Evolutionary conservation across 35 echinoderm and acorn worm genomes (phyloP).

Genomic region (Amphiura filiformis): DNA sequence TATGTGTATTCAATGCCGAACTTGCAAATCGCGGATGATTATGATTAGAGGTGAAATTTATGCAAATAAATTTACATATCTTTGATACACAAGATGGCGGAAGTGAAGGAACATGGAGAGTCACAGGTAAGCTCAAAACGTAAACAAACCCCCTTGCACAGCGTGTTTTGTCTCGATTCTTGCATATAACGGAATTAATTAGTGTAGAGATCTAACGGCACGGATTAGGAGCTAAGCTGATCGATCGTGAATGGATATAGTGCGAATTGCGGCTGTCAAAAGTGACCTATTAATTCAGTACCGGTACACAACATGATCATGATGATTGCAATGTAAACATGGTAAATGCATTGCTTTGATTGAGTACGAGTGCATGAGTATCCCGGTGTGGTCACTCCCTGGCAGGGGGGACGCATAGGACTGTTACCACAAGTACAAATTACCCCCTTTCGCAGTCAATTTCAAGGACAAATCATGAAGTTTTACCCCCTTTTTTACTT

Average conservation of each 20-base stretch:
- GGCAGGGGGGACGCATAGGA: no score
- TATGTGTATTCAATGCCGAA: neutral
- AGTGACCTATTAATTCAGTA: no score
- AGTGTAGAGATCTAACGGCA: neutral
- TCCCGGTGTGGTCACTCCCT: no score
- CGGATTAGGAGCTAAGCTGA: neutral
- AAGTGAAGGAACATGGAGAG: neutral
- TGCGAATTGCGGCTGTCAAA: neutral
- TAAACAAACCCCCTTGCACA: neutral
- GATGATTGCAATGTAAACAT: no score
- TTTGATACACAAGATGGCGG: conserved; percentile 10
- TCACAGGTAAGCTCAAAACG: neutral
- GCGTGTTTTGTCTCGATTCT: neutral
- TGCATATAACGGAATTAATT: neutral
- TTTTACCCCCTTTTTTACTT: no score
- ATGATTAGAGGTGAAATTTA: neutral
- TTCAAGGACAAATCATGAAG: no score
- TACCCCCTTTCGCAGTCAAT: no score
- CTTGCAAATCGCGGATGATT: neutral
- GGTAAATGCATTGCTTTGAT: no score
- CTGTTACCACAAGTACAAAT: no score
- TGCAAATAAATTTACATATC: conserved; percentile 9
- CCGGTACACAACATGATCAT: no score
- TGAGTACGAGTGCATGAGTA: no score
- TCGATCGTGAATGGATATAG: neutral